Base-by-base conservation (phyloP, 2,797 vertebrate species). In the Valencia hispanica region DNA sequence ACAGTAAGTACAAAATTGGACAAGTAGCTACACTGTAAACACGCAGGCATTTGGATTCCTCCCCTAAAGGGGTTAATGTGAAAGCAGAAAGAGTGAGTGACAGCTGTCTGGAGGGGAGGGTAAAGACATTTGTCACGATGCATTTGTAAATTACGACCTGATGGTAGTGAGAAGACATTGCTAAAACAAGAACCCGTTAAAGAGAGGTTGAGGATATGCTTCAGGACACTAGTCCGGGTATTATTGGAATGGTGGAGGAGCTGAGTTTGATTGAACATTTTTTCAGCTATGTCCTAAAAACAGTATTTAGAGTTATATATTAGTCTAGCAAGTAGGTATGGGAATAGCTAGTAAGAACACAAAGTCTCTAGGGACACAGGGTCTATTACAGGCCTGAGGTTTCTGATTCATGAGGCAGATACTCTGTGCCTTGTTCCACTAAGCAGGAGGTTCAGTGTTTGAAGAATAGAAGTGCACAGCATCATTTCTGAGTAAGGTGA, bases 61-160 rank as follows among this genome's bases (percentile, higher is more conserved):
- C 53, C 70, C 68, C 73, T 25, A 34, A 39, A 77, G 83, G 45
- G 0, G 30, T 30, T 32, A 79, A 47, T 27, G 9, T 68, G 59
- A 36, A 25, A 36, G 59, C 30, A 69, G 59, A 0, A 48, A 70
- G 68, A 9, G 39, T 80, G 84, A 86, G 78, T 68, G 85, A 76
- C 86, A 84, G 86, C 82, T 87, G 80, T 80, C 78, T 75, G 82
- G 41, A 32, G 1, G 11, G 51, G 66, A 75, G 65, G 61, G 75
- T 43, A 41, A 75, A 86, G 73, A 85, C 80, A 75, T 70, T 51
- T 82, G 75, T 84, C 87, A 70, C 0, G 48, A 47, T 63, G 57
- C 34, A 78, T 86, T 86, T 82, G 79, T 71, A 51, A 80, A 79
- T 14, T 48, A 25, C 66, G 27, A 63, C 50, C 8, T 82, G 77